Conservation (phyloP, 1,140 invertebrate species). For the Cotesia glomerata region DNA sequence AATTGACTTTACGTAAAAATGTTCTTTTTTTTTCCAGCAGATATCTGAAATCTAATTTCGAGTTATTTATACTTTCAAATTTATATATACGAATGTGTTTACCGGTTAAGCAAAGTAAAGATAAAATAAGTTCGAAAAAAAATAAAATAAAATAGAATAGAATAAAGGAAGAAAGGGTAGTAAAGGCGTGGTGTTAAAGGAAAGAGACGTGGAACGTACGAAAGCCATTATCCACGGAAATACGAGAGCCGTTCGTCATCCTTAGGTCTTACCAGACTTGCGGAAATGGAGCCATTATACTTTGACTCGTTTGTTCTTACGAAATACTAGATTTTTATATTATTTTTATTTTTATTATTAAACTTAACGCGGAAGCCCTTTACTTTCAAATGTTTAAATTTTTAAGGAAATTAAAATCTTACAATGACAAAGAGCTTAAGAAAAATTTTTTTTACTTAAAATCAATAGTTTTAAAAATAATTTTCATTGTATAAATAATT, state of each 20-base stretch:
- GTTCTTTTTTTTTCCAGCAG: too few species aligned
- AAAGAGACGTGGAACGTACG: conserved; percentile 20
- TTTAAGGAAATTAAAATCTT: too few species aligned
- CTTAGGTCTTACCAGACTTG: conserved; percentile 10
- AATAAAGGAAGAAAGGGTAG: conserved; percentile 1
- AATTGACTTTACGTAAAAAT: too few species aligned
- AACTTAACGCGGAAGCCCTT: neutral
- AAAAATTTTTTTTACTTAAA: too few species aligned
- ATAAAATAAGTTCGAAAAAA: neutral
- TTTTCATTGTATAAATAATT: too few species aligned
- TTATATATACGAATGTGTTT: too few species aligned
- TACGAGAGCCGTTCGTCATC: conserved; percentile 30
- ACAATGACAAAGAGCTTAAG: too few species aligned
- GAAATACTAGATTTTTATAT: neutral
- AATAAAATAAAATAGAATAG: neutral
- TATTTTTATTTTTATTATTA: neutral
- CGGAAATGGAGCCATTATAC: conserved; percentile 22
- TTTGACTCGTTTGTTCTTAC: conserved; percentile 8
- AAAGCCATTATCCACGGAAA: conserved; percentile 28
- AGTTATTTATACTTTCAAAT: too few species aligned
- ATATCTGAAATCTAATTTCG: too few species aligned
- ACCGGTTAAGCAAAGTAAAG: too few species aligned
- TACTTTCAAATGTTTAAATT: too few species aligned
- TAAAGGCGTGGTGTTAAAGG: conserved; percentile 17
- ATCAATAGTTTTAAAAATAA: too few species aligned